Evolutionary conservation across 2,113 vertebrate species (phyloP), one percentile per base, ranked within the genome.

Genomic region (Aegotheles bennettii): DNA sequence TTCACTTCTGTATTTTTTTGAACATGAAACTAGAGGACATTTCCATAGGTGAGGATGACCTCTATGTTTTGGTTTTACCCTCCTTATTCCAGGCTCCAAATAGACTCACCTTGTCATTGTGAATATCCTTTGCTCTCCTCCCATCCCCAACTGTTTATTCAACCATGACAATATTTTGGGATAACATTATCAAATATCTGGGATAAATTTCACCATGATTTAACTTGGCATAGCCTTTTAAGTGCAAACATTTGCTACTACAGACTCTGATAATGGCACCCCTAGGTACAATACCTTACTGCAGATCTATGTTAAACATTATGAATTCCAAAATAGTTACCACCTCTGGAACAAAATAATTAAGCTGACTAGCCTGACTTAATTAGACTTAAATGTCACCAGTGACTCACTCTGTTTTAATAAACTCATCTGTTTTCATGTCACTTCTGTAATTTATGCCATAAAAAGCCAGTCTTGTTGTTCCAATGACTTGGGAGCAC

Each of bases 321-420:
- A 92, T 84, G 70, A 94, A 97, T 94, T 88, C 83, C 73, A 70
- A 83, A 92, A 85, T 20, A 95, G 92, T 94, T 95, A 81, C 59
- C 89, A 97, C 78, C 89, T 96, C 60, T 40, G 92, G 65, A 95
- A 90, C 48, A 95, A 95, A 96, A 86, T 87, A 87, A 96, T 95
- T 97, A 96, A 83, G 54, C 74, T 82, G 89, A 94, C 71, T 95
- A 91, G 92, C 65, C 57, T 79, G 92, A 87, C 95, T 96, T 95
- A 97, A 97, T 97, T 95, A 97, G 81, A 95, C 81, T 96, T 94
- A 94, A 97, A 97, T 97, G 88, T 85, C 96, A 97, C 51, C 89
- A 76, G 65, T 92, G 81, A 94, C 64, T 96, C 92, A 85, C 82
- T 96, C 94, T 96, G 91, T 78, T 94, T 98, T 96, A 98, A 97